phyloP scores from a whole-genome alignment of 2,888 invertebrate genomes.

The Trichogramma evanescens region DNA sequence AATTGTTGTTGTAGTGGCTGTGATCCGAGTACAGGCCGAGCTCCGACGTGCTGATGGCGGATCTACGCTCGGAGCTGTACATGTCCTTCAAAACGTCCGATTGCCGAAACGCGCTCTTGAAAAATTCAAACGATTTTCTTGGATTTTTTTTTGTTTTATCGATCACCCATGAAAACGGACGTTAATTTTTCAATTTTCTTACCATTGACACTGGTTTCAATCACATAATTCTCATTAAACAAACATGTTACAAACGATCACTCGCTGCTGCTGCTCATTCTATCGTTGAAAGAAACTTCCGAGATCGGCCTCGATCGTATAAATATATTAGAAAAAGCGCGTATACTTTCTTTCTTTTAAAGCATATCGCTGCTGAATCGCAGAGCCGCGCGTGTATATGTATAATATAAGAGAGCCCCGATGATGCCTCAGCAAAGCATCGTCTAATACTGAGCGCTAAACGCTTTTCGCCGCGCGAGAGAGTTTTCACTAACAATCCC shows the following conservation, averaged over 20 bases:
- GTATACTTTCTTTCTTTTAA: background rate
- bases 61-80: slow-evolving; percentile 38
- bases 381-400: background rate
- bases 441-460: slow-evolving; percentile 26
- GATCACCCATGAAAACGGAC: background rate
- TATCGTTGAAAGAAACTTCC: too few relatives aligned
- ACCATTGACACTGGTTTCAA: slow-evolving; percentile 17
- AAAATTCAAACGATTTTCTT: background rate
- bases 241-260: background rate
- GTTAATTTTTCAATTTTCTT: background rate
- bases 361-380: background rate
- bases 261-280: too few relatives aligned
- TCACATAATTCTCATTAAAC: slow-evolving; percentile 2
- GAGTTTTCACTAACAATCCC: slow-evolving; percentile 39
- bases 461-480: slow-evolving; percentile 15
- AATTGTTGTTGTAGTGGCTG: slow-evolving; percentile 36
- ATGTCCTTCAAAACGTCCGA: slow-evolving; percentile 27
- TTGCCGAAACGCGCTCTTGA: slow-evolving; percentile 6
- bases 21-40: slow-evolving; percentile 45
- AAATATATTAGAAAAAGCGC: too few relatives aligned
- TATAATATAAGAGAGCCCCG: background rate
- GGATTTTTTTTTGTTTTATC: background rate
- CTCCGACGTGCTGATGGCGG: slow-evolving; percentile 43
- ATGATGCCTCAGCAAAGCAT: slow-evolving; percentile 30
- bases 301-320: too few relatives aligned